Percentiles rank a stretch among this genome's conserved stretches.
Evolutionary conservation across 2,797 vertebrate genomes (phyloP).

Genomic region (Scleropages formosus): DNA sequence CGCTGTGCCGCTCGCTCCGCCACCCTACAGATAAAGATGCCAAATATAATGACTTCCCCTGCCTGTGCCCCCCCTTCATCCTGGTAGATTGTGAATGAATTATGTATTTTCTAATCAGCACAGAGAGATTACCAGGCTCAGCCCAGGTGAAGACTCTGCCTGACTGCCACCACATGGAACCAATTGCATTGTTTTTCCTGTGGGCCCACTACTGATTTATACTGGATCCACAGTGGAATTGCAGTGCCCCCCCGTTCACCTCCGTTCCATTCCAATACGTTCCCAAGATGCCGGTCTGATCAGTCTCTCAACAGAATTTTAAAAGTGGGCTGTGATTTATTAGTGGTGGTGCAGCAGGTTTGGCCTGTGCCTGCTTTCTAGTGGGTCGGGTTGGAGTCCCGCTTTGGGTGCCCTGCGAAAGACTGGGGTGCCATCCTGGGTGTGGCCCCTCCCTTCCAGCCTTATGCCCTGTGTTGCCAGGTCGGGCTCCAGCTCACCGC

Average conservation of each 20-base stretch:
- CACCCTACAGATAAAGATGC: not conserved
- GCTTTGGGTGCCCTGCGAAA: too few relatives aligned
- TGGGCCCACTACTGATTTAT: conserved; percentile 16
- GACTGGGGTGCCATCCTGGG: too few relatives aligned
- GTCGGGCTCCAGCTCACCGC: too few relatives aligned
- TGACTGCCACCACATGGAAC: not conserved
- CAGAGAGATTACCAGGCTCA: conserved; percentile 10
- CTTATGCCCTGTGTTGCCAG: too few relatives aligned
- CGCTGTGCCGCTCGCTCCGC: not conserved
- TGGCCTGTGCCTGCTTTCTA: too few relatives aligned
- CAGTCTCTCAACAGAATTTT: not conserved
- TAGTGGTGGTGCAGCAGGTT: too few relatives aligned
- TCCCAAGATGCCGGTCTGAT: not conserved
- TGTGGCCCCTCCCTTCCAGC: too few relatives aligned
- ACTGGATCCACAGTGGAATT: not conserved
- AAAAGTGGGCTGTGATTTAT: conserved; percentile 11
- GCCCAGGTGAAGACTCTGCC: not conserved
- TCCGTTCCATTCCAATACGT: not conserved
- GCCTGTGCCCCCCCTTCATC: not conserved
- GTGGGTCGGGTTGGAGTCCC: too few relatives aligned
- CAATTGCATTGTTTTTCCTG: not conserved
- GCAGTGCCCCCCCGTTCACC: not conserved
- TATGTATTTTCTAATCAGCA: conserved; percentile 32
- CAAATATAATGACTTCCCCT: conserved; percentile 11
- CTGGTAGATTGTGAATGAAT: conserved; percentile 28